Evolutionary conservation across 2,113 vertebrate species (phyloP).

Genomic region (Oophaga pumilio): DNA sequence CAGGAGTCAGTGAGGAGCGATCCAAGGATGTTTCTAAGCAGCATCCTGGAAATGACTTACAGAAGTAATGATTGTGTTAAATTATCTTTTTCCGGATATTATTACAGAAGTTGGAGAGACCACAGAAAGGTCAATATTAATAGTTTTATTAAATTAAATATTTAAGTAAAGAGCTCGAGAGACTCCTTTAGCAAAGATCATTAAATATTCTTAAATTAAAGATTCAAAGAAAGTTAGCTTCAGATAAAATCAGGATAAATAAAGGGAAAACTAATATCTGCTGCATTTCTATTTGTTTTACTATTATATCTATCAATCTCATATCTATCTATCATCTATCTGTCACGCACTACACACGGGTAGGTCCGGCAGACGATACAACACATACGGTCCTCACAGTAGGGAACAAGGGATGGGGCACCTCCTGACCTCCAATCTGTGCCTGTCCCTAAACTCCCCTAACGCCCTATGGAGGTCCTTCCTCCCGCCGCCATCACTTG

Average conservation of each 20-base stretch:
- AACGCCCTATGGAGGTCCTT: no score
- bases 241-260: not conserved
- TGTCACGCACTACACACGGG: no score
- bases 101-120: not conserved
- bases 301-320: not conserved
- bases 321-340: not conserved
- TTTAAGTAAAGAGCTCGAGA: constrained; percentile 8
- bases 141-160: constrained; percentile 20
- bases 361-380: no score
- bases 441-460: no score
- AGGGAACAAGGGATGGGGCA: no score
- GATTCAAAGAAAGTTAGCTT: not conserved
- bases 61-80: constrained; percentile 28
- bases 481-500: no score
- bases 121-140: constrained; percentile 36
- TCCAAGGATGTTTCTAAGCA: not conserved
- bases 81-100: constrained; percentile 31
- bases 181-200: not conserved
- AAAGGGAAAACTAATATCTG: not conserved
- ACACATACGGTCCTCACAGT: no score
- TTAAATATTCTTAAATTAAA: constrained; percentile 9
- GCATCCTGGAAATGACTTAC: constrained; percentile 10
- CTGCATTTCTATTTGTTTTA: not conserved
- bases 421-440: no score
- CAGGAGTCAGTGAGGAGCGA: not conserved